A percentile compares a stretch with the other conserved stretches of the same genome.
Conservation (phyloP, 2,113 vertebrate genomes). For the Ginglymostoma cirratum region DNA sequence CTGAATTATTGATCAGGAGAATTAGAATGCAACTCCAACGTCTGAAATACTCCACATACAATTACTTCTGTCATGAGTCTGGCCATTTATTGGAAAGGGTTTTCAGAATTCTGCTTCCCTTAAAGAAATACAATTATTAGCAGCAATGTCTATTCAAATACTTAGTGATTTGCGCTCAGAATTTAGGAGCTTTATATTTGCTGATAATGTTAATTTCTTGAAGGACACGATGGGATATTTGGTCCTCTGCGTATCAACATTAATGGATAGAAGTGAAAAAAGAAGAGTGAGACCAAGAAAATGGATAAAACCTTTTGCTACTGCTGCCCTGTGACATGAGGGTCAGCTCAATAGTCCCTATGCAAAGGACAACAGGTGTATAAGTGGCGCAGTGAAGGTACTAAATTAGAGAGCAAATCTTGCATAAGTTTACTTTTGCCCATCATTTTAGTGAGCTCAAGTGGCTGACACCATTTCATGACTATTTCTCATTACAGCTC, state of each 20-base stretch:
- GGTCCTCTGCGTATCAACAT: background rate
- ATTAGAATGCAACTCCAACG: background rate
- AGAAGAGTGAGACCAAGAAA: background rate
- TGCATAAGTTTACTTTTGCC: background rate
- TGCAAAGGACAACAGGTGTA: background rate
- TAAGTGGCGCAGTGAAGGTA: background rate
- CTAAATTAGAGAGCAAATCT: background rate
- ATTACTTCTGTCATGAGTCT: background rate
- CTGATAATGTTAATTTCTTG: background rate
- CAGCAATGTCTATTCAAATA: background rate
- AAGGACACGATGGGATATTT: background rate
- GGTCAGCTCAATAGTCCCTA: background rate
- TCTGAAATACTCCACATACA: background rate
- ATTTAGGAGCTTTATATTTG: background rate
- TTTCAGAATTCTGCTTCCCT: background rate
- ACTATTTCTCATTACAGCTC: background rate
- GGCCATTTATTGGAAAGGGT: background rate
- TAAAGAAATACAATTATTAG: background rate
- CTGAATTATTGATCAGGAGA: constrained; percentile 18
- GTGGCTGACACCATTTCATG: background rate
- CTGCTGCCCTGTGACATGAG: background rate
- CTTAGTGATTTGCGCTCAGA: background rate
- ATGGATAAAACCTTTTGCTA: background rate
- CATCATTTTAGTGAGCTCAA: background rate
- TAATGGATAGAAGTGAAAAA: background rate